A percentile compares a stretch with the other conserved stretches of the same genome.
phyloP scores from a whole-genome alignment of 2,113 vertebrate species.

The Syngnathoides biaculeatus region DNA sequence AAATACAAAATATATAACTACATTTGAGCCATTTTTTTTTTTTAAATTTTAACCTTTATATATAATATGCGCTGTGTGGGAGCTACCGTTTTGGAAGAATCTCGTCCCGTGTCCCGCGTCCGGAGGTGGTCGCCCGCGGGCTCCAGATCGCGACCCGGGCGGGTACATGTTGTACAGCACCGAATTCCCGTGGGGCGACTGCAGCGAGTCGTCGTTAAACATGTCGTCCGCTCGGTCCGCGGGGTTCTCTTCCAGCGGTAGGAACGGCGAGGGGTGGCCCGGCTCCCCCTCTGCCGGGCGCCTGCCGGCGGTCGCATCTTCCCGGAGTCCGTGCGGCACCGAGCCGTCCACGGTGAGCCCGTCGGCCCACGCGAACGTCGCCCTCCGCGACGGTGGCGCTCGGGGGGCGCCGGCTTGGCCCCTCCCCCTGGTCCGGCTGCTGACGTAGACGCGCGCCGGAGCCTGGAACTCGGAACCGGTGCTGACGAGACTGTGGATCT shows the following conservation, averaged over 20 bases:
- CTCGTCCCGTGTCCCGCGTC: slow-evolving; percentile 71
- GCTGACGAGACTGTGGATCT: slow-evolving; percentile 73
- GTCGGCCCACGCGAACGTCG: background rate
- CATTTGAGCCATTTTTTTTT: too few relatives aligned
- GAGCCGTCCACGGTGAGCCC: slow-evolving; percentile 3
- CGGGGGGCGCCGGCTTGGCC: too few relatives aligned
- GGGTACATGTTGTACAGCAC: slow-evolving; percentile 73
- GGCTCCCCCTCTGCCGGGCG: slow-evolving; percentile 15
- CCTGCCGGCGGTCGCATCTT: slow-evolving; percentile 22
- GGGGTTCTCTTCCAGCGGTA: slow-evolving; percentile 8
- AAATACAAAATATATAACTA: too few relatives aligned
- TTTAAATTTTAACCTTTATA: too few relatives aligned
- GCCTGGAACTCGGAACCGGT: slow-evolving; percentile 71
- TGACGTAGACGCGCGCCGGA: slow-evolving; percentile 52
- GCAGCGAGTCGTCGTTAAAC: slow-evolving; percentile 69
- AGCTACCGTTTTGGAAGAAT: slow-evolving; percentile 77
- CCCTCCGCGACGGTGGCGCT: slow-evolving; percentile 33
- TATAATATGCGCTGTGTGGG: too few relatives aligned
- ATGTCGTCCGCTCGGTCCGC: slow-evolving; percentile 43
- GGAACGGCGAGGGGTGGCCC: slow-evolving; percentile 6
- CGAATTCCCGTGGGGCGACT: slow-evolving; percentile 64
- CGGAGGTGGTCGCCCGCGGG: slow-evolving; percentile 56
- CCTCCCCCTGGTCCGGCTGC: slow-evolving; percentile 27
- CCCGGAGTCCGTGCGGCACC: slow-evolving; percentile 6
- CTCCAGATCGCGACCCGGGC: slow-evolving; percentile 34